phyloP scores from a whole-genome alignment of 2,113 vertebrate species.

The Aegotheles bennettii region DNA sequence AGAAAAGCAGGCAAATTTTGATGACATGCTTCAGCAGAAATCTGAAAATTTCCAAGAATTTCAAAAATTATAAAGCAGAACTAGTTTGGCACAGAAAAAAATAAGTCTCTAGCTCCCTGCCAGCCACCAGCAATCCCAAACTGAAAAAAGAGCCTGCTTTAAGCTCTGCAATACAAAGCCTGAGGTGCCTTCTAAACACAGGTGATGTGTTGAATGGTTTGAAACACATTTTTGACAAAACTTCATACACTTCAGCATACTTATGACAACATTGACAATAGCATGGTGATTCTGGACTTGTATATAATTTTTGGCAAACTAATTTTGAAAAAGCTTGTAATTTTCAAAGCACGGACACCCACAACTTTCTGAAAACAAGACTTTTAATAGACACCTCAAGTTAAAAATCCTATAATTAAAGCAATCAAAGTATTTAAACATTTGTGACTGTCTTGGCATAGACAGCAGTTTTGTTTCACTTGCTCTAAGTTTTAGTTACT shows the following conservation, averaged over 20 bases:
- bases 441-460: neutral
- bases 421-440: fast-evolving
- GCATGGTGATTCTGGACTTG: neutral
- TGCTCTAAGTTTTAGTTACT: neutral
- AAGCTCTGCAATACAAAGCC: neutral
- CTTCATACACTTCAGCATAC: neutral
- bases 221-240: neutral
- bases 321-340: neutral
- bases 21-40: neutral
- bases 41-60: neutral
- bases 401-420: neutral
- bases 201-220: neutral
- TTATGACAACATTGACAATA: neutral
- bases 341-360: neutral
- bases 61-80: neutral
- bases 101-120: neutral
- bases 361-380: neutral
- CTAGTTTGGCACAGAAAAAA: neutral
- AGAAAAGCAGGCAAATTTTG: neutral
- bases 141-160: neutral
- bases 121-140: neutral
- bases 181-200: neutral
- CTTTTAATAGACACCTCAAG: neutral
- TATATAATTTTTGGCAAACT: neutral
- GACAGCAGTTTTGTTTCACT: neutral